Base-by-base conservation (phyloP, 1,140 invertebrate species). In the Lysiphlebus fabarum region DNA sequence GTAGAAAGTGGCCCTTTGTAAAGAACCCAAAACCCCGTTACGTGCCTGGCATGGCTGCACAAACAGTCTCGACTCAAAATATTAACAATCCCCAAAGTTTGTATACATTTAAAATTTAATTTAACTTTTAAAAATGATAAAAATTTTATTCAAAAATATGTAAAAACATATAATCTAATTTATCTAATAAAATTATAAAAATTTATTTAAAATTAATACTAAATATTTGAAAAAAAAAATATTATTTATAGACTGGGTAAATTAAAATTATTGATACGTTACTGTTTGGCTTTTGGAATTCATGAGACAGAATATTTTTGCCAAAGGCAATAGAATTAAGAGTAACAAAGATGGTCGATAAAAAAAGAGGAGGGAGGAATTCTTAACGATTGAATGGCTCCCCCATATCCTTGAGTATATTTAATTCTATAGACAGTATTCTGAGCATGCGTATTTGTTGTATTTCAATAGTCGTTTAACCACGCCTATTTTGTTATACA, bases 401-500 rank as follows among this genome's bases (percentile, higher is more conserved):
- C 37, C 50, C 17, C 17, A 26, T 49, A 17, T 37, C 9, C 43
- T 34, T 55, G 41, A 34, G 8, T 55, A 33, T n/a, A 11, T 2
- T 38, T 47, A 38, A 47, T 40, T 40, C 36, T 49, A 17, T 57
- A 47, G 44, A 36, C 6, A 56, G 42, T 56, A 4, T 4, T 1
- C 14, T 33, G 37, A 41, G 44, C 56, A 50, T 50, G 56, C 47
- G 56, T 47, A 11, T 17, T 55, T 8, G 8, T 7, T 7, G 8
- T 33, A 26, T 14, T 40, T 42, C 26, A 17, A 42, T 34, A 51
- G 17, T 37, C 50, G 44, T 45, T 55, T 67, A 40, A 62, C 73
- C 66, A 73, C 75, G 71, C 74, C 72, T 67, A 69, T 67, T 63
- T 57, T 61, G 58, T 57, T 57, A 58, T 64, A 50, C 55, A 68